phyloP scores from a whole-genome alignment of 2,113 vertebrate species.

The Pimephales promelas region DNA sequence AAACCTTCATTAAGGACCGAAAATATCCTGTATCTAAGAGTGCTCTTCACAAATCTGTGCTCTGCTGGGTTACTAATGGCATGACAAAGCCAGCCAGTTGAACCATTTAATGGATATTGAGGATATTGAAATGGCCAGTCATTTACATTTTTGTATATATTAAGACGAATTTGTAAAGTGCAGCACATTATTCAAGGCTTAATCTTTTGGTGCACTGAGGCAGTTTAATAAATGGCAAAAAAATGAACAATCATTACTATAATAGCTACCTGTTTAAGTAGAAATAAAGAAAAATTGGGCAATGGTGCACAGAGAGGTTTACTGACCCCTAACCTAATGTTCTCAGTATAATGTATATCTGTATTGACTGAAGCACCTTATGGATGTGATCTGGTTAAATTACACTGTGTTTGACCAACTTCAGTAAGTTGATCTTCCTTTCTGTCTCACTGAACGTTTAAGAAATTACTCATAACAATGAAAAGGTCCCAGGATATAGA shows the following conservation, averaged over 20 bases:
- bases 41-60: conserved; percentile 17
- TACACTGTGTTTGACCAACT: not conserved
- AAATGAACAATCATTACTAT: conserved; percentile 23
- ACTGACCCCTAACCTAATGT: not conserved
- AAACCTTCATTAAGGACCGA: conserved; percentile 37
- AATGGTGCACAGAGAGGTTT: not conserved
- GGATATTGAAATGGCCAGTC: not conserved
- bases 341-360: not conserved
- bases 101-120: conserved; percentile 30
- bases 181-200: conserved; percentile 11
- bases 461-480: not conserved
- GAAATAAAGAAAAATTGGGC: not conserved
- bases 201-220: conserved; percentile 8
- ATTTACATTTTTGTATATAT: conserved; percentile 23
- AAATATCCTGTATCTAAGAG: conserved; percentile 16
- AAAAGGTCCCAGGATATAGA: not conserved
- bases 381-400: not conserved
- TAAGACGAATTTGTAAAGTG: conserved; percentile 12
- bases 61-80: conserved; percentile 20
- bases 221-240: conserved; percentile 14
- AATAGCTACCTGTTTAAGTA: not conserved
- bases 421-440: not conserved
- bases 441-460: not conserved
- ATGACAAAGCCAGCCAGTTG: not conserved
- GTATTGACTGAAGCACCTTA: not conserved